Percentiles rank a stretch among this genome's conserved stretches.
Evolutionary conservation across 2,888 invertebrate genomes (phyloP).

Genomic region (Ornithoptera priamus): DNA sequence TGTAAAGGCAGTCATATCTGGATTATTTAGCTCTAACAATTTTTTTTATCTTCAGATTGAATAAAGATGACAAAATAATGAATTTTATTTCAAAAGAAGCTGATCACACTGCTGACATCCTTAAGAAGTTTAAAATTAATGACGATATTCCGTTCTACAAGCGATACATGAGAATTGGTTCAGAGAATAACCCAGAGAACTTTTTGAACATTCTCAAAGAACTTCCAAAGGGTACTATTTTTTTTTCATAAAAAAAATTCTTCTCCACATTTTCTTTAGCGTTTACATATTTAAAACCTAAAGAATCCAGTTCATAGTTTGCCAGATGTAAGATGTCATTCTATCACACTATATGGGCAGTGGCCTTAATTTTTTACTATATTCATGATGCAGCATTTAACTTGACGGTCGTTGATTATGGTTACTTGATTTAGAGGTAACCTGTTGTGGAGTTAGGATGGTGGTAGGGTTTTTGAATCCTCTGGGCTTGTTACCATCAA

Average conservation of each 20-base stretch:
- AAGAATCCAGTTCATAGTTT: too few species aligned
- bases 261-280: background rate
- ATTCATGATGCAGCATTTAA: too few species aligned
- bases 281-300: too few species aligned
- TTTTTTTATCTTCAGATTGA: conserved; percentile 45
- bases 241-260: background rate
- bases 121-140: conserved; percentile 46
- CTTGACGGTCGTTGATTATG: too few species aligned
- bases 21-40: background rate
- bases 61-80: conserved; percentile 48
- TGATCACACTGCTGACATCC: conserved; percentile 39
- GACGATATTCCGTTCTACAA: conserved; percentile 58
- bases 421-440: too few species aligned
- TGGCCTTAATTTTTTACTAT: too few species aligned
- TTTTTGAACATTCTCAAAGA: conserved; percentile 62
- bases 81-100: conserved; percentile 42
- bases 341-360: too few species aligned
- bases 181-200: conserved; percentile 63
- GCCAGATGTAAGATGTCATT: too few species aligned
- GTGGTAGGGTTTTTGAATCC: too few species aligned
- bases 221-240: conserved; percentile 63
- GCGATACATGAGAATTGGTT: conserved; percentile 58
- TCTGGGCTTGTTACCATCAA: too few species aligned
- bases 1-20: too few species aligned
- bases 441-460: too few species aligned